Evolutionary conservation across 2,113 vertebrate species (phyloP).

Genomic region (Pontoporia blainvillei): DNA sequence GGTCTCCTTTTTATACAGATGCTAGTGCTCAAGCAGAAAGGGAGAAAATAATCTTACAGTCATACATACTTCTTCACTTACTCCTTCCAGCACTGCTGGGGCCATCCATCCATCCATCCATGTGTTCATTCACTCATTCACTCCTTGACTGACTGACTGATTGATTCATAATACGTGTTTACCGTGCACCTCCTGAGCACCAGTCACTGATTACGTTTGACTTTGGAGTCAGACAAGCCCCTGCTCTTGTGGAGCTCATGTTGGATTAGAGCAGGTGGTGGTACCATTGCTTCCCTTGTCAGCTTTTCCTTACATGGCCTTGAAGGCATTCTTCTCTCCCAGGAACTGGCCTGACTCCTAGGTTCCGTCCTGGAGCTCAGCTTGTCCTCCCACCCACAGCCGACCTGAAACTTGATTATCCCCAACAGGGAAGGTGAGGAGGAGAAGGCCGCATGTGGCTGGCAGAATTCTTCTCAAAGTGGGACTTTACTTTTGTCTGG

Average conservation of each 20-base stretch:
- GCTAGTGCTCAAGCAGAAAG: not conserved
- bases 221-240: not conserved
- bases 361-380: not conserved
- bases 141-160: too few species aligned
- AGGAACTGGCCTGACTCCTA: not conserved
- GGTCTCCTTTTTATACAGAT: not conserved
- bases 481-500: conserved; percentile 42
- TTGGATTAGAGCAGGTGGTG: not conserved
- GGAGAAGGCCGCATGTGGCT: not conserved
- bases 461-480: conserved; percentile 33
- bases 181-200: not conserved
- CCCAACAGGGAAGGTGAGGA: not conserved
- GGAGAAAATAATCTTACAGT: not conserved
- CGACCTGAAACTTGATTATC: not conserved
- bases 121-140: too few species aligned
- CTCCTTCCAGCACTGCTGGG: not conserved
- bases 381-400: not conserved
- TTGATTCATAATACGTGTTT: not conserved
- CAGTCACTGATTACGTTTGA: not conserved
- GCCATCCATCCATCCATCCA: not conserved
- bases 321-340: not conserved
- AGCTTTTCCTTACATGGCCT: not conserved
- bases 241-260: not conserved
- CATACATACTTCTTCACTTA: not conserved
- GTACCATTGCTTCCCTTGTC: not conserved